Evolutionary conservation across 1,140 invertebrate species (phyloP), one percentile per base, ranked within the genome.

Genomic region (Heliothis subflexa): DNA sequence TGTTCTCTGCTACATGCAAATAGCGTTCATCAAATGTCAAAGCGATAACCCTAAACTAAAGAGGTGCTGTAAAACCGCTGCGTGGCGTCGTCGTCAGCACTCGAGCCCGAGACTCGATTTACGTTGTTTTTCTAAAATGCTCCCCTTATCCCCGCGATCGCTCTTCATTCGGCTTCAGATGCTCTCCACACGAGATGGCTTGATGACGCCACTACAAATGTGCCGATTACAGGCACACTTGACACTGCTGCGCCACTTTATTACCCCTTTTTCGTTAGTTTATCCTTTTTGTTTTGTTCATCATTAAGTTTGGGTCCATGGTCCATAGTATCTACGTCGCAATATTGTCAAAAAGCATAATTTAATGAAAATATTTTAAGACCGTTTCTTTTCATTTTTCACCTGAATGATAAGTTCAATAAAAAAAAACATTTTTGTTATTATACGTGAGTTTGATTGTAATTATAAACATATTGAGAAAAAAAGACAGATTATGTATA

Each of bases 111-210:
- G 62, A 49, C 40, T 11, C 62, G 62, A 52, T 49, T 40, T 9
- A 11, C 66, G 66, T 70, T 70, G 66, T 70, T 70, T 70, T 70
- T 70, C 47, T 70, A 70, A 70, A 52, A 50, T 21, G 47, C 21
- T 70, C 66, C 12, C 57, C 47, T 70, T 70, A 70, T 52, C 66
- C 47, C 54, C 13, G 18, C 25, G 21, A 28, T 28, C 47, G 47
- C 66, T 28, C 66, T 70, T 14, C 13, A 70, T 13, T n/a, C 47
- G n/a, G 14, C 62, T 49, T 50, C 47, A 50, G 12, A 52, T 28
- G 21, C 66, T 49, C 47, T 49, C 7, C 47, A 50, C 47, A 50
- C 66, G 47, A 70, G 66, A 70, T 70, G 66, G 16, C 66, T 70
- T 52, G 66, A 70, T 13, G 64, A 68, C 3, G 66, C 3, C 62